Percentiles rank a stretch among this genome's conserved stretches.
Conservation (phyloP, 2,888 invertebrate species). For the Campopleginae sp. region DNA sequence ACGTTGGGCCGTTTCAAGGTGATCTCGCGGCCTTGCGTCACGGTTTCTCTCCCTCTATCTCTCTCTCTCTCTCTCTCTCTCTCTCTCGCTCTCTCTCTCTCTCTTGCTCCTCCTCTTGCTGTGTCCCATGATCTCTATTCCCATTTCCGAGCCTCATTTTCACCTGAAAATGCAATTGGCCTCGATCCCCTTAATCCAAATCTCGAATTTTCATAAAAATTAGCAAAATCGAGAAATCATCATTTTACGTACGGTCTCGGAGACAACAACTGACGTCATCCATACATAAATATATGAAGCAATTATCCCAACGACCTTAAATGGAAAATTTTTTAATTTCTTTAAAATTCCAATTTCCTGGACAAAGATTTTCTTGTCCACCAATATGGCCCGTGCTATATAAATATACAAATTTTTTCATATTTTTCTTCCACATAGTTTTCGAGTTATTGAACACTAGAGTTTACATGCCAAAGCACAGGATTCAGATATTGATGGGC, state of each 20-base stretch:
- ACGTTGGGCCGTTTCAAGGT: conserved; percentile 78
- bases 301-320: background rate
- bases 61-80: conserved; percentile 10
- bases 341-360: background rate
- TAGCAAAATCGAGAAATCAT: background rate
- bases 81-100: conserved; percentile 18
- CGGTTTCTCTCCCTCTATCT: conserved; percentile 65
- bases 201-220: background rate
- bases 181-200: background rate
- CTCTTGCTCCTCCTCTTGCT: conserved; percentile 1
- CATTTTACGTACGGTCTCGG: background rate
- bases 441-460: no score
- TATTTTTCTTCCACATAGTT: no score
- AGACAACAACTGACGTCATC: background rate
- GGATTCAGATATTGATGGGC: no score
- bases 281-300: no score
- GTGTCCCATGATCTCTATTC: conserved; percentile 6
- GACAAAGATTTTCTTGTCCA: background rate
- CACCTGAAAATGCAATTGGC: conserved; percentile 13
- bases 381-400: background rate
- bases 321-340: background rate
- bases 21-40: conserved; percentile 81
- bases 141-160: background rate
- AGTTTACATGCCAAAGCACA: no score
- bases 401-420: no score